Evolutionary conservation across 2,113 vertebrate species (phyloP).

Genomic region (Eolophus roseicapilla): DNA sequence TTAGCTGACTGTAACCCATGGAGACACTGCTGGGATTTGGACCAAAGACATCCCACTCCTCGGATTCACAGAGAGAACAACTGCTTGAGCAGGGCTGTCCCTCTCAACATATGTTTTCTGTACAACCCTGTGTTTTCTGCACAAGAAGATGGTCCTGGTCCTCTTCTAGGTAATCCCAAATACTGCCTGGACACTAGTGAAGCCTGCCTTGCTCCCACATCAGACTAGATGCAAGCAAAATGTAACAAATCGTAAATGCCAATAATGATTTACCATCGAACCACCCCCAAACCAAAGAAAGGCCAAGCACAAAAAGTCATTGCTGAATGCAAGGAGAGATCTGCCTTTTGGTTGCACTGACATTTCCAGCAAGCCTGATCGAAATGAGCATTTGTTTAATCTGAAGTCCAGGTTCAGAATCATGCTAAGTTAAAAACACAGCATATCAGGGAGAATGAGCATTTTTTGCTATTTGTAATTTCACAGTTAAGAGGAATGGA

Average conservation of each 20-base stretch:
- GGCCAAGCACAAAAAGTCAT: neutral
- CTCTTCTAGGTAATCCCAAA: neutral
- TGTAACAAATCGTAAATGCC: neutral
- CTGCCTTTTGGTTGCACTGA: neutral
- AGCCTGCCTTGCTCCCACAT: neutral
- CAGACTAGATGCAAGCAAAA: neutral
- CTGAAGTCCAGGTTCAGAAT: neutral
- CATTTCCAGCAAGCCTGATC: neutral
- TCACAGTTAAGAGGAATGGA: neutral
- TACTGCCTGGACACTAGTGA: neutral
- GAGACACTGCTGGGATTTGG: neutral
- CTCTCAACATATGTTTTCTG: accelerated
- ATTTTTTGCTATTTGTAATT: neutral
- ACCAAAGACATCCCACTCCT: neutral
- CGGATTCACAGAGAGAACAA: neutral
- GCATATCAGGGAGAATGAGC: neutral
- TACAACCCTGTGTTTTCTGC: accelerated
- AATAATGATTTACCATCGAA: neutral
- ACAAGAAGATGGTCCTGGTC: neutral
- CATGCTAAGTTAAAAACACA: neutral
- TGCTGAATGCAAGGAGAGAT: neutral
- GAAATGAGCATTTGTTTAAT: neutral
- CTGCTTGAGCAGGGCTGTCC: too few relatives aligned
- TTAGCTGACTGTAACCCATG: neutral
- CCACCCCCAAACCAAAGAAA: neutral